Evolutionary conservation across 2,888 invertebrate species (phyloP), one percentile per base, ranked within the genome.

Genomic region (Melanotus villosus): DNA sequence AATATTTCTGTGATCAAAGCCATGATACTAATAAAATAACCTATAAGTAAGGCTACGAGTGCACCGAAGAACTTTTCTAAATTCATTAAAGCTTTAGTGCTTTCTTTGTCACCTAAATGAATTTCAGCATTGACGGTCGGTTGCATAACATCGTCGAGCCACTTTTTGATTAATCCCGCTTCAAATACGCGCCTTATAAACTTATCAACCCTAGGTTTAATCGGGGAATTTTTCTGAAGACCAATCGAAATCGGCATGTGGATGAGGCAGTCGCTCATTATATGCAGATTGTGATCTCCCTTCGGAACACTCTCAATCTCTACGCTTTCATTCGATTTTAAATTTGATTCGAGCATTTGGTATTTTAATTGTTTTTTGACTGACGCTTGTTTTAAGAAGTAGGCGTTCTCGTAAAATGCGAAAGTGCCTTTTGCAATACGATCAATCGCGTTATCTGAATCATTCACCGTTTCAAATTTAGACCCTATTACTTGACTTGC

Each of bases 181-280:
- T 95, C 94, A 0, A 91, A 87, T 7, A 94, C 87, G 54, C 89
- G 86, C 74, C 89, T 85, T 41, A 95, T 87, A 76, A 91, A 88
- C 74, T 87, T 86, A 80, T 94, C 92, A 16, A 92, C 88, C 70
- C 88, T 85, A 0, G 89, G 88, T 79, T 93, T 93, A 3, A 94
- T 81, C 0, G 94, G 93, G 0, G 94, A 94, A 82, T 95, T 94
- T 78, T 92, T 94, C 78, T 93, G 92, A 76, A 95, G 87, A 0
- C 94, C 95, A 70, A 95, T 86, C 0, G 94, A 93, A 58, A 95
- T 89, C 0, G 95, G 95, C 88, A 93, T 92, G 74, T 91, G 90
- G 3, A 95, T 90, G 0, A 92, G 89, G 81, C 95, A 95, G 71
- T 94, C 91, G 1, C 87, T 86, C 95, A 95, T 95, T 7, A 95